A percentile compares a stretch with the other conserved stretches of the same genome.
Evolutionary conservation across 1,140 invertebrate genomes (phyloP).

Genomic region (Trachymyrmex septentrionalis): DNA sequence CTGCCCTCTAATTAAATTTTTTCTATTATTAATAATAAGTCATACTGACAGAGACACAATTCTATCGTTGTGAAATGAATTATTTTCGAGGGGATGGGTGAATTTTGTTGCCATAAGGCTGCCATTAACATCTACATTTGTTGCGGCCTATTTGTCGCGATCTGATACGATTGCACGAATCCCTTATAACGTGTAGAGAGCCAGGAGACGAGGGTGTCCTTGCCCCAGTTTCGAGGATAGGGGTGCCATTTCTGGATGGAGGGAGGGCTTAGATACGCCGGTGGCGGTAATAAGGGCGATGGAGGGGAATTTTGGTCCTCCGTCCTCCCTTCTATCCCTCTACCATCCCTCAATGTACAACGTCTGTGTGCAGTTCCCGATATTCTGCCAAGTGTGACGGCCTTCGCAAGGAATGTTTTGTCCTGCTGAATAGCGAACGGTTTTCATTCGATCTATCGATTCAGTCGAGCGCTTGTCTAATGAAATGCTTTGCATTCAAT

Average conservation of each 20-base stretch:
- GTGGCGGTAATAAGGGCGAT: constrained; percentile 65
- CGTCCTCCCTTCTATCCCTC: background rate
- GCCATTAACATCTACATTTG: constrained; percentile 73
- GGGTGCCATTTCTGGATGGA: constrained; percentile 37
- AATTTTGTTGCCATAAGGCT: constrained; percentile 23
- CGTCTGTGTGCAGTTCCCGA: constrained; percentile 11
- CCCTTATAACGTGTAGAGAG: constrained; percentile 59
- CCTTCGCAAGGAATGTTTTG: constrained; percentile 36
- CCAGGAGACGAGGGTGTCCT: constrained; percentile 76
- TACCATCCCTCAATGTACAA: background rate
- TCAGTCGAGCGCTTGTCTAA: constrained; percentile 6
- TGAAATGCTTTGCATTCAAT: constrained; percentile 7
- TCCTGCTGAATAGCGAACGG: background rate
- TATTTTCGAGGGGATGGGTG: constrained; percentile 14
- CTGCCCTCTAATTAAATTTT: constrained; percentile 34
- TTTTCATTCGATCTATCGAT: constrained; percentile 1
- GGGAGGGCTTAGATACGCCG: constrained; percentile 25
- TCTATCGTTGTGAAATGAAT: background rate
- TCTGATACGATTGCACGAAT: constrained; percentile 49
- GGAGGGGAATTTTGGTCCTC: constrained; percentile 65
- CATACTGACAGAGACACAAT: background rate
- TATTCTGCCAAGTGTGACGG: constrained; percentile 20
- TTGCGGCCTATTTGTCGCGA: constrained; percentile 75
- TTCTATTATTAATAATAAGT: background rate
- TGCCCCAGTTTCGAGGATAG: constrained; percentile 77